phyloP scores from a whole-genome alignment of 2,113 vertebrate genomes.

The Syrmaticus mikado region DNA sequence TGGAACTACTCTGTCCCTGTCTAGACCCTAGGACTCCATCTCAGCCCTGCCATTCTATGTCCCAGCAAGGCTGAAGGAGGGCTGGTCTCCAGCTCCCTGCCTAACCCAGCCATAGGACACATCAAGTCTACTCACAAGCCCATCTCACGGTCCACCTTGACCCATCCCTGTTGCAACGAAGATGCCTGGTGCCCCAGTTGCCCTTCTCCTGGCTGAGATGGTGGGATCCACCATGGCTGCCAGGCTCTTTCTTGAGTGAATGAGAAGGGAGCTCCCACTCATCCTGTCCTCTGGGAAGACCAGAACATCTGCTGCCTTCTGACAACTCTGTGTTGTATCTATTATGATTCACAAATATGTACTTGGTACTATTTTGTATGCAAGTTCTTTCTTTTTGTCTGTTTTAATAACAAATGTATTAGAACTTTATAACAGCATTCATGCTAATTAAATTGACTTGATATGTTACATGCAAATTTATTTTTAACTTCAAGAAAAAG shows the following conservation, averaged over 20 bases:
- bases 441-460: not conserved
- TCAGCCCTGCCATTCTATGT: not conserved
- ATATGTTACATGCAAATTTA: not conserved
- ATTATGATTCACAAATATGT: not conserved
- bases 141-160: accelerated
- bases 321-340: not conserved
- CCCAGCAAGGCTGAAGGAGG: not conserved
- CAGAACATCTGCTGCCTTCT: not conserved
- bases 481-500: not conserved
- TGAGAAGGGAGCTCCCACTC: not conserved
- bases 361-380: not conserved
- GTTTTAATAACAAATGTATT: not conserved
- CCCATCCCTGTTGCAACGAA: accelerated
- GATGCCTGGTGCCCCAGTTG: accelerated
- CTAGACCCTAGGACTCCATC: not conserved
- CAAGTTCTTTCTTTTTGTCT: not conserved
- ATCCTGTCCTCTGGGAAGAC: not conserved
- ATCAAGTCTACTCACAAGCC: not conserved
- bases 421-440: not conserved
- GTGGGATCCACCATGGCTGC: not conserved
- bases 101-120: accelerated
- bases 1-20: not conserved
- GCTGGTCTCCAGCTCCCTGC: accelerated
- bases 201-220: not conserved
- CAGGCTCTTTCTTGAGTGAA: not conserved